Conservation (phyloP, 2,113 vertebrate genomes). For the Mesoclemmys tuberculata region DNA sequence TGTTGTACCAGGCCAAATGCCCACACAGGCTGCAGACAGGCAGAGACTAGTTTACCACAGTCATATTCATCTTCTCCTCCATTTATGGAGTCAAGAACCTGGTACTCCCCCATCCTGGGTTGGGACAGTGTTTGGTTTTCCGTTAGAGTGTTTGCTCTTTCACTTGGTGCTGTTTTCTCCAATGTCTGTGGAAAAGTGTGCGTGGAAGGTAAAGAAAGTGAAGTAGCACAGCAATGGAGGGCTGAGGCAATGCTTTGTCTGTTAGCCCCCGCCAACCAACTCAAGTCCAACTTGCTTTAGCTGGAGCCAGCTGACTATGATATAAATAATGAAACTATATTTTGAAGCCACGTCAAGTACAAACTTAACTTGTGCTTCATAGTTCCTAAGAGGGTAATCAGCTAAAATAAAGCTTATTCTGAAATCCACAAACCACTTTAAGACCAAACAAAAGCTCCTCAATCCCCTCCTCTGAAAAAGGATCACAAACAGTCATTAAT, state of each 20-base stretch:
- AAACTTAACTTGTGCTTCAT: constrained; percentile 19
- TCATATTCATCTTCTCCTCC: neutral
- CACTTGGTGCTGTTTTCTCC: fast-evolving
- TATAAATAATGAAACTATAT: neutral
- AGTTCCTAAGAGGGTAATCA: constrained; percentile 30
- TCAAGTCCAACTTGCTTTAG: neutral
- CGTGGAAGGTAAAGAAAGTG: neutral
- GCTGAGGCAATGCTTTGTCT: neutral
- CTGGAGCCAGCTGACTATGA: constrained; percentile 28
- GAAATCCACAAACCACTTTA: constrained; percentile 72
- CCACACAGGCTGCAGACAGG: neutral
- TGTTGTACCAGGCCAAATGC: neutral
- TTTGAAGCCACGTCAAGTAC: constrained; percentile 28
- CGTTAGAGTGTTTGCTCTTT: neutral
- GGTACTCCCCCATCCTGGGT: neutral
- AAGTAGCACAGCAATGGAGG: neutral
- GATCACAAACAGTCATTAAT: constrained; percentile 73
- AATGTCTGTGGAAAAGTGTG: fast-evolving
- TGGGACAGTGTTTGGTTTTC: neutral
- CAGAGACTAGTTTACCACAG: neutral
- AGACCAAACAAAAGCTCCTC: constrained; percentile 64
- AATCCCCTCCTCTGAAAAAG: constrained; percentile 5
- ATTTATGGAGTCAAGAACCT: neutral
- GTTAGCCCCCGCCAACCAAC: neutral
- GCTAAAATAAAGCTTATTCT: constrained; percentile 68